Conservation (phyloP, 2,113 vertebrate species). For the Perca fluviatilis region DNA sequence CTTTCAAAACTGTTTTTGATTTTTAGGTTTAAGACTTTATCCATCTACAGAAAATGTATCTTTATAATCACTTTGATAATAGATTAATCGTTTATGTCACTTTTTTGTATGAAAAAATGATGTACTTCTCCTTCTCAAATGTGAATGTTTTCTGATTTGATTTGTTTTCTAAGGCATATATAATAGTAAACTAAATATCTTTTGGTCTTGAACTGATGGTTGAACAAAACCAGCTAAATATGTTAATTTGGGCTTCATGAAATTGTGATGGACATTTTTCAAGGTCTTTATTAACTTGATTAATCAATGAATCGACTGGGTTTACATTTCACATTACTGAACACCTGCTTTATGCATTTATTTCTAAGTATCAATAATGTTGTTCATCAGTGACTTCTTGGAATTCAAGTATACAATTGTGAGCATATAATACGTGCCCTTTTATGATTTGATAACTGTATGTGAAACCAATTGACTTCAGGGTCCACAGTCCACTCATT, state of each 20-base stretch:
- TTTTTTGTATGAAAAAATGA: background rate
- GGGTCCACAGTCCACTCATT: background rate
- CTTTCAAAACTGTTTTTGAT: background rate
- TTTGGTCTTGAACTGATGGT: background rate
- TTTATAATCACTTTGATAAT: background rate
- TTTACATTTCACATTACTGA: background rate
- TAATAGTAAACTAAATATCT: background rate
- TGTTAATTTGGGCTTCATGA: background rate
- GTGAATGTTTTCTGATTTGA: too few species aligned
- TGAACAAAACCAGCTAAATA: background rate
- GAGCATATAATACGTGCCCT: background rate
- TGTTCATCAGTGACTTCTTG: background rate
- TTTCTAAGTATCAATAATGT: background rate
- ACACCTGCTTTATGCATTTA: background rate
- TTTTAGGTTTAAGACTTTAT: background rate
- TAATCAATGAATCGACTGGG: too few species aligned
- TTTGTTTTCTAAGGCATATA: background rate
- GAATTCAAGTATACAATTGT: background rate
- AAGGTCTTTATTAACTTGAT: background rate
- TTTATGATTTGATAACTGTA: background rate
- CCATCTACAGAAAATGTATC: background rate
- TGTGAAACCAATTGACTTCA: background rate
- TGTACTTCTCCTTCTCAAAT: background rate
- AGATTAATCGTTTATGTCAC: background rate
- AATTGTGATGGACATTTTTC: background rate